A percentile compares a stretch with the other conserved stretches of the same genome.
Evolutionary conservation across 2,888 invertebrate species (phyloP).

Genomic region (Neoitamus cyanurus): DNA sequence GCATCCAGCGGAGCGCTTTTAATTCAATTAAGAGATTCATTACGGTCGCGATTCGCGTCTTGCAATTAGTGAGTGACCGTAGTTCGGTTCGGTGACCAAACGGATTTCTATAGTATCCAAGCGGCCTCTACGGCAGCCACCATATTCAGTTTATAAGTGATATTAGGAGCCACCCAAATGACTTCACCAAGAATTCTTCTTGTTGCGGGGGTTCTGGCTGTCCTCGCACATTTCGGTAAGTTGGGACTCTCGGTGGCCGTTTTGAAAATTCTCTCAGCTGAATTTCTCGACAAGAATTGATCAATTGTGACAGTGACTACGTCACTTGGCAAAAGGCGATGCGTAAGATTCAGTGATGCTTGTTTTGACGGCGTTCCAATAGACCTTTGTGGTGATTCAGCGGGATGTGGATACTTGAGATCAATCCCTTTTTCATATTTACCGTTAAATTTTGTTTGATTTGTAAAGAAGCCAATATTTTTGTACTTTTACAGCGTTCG

Average conservation of each 20-base stretch:
- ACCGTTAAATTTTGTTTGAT: not conserved
- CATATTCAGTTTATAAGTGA: not conserved
- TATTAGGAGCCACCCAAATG: not conserved
- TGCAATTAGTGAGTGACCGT: not conserved
- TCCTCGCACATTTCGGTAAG: not conserved
- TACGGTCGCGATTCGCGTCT: not conserved
- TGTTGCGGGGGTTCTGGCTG: not conserved
- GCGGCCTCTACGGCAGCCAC: not conserved
- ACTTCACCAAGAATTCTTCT: not conserved
- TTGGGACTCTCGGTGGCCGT: not conserved
- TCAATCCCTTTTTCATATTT: not conserved
- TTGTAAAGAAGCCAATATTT: no score
- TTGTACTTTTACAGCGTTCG: slow-evolving; percentile 60
- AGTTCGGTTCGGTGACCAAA: not conserved
- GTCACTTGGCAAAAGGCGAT: not conserved
- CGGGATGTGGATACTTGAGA: not conserved
- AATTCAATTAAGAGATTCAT: not conserved
- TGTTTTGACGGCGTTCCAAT: not conserved
- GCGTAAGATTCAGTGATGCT: not conserved
- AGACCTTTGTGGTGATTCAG: not conserved
- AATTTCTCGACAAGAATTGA: not conserved
- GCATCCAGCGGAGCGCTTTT: not conserved
- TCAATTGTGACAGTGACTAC: not conserved
- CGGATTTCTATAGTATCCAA: not conserved
- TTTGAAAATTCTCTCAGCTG: not conserved